phyloP scores from a whole-genome alignment of 2,797 vertebrate species.

The Bryconaethiops microstoma region DNA sequence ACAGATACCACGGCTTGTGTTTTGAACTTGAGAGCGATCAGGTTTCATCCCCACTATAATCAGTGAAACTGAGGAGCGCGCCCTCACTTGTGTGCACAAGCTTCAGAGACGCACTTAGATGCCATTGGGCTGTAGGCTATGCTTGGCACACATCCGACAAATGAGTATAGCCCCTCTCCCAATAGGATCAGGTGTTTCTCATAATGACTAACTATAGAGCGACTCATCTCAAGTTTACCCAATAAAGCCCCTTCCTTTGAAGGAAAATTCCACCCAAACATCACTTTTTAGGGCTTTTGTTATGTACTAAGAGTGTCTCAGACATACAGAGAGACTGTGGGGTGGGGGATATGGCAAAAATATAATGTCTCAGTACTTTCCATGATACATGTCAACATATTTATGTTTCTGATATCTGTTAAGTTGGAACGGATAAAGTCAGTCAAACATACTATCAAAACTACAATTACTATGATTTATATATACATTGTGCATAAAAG shows the following conservation, averaged over 20 bases:
- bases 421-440: no score
- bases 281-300: constrained; percentile 23
- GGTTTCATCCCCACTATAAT: constrained; percentile 56
- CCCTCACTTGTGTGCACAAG: constrained; percentile 48
- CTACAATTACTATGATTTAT: no score
- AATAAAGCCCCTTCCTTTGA: constrained; percentile 41
- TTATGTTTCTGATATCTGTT: no score
- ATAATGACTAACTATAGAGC: constrained; percentile 41
- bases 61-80: constrained; percentile 50
- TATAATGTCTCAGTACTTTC: no score
- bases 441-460: no score
- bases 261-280: constrained; percentile 26
- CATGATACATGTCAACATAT: no score
- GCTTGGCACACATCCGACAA: constrained; percentile 28
- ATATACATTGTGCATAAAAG: no score
- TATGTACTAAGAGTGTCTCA: constrained; percentile 7
- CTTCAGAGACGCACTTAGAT: constrained; percentile 47
- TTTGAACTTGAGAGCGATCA: constrained; percentile 49
- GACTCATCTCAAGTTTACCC: constrained; percentile 37
- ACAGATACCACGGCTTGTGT: constrained; percentile 50
- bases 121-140: constrained; percentile 25
- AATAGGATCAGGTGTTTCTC: constrained; percentile 51
- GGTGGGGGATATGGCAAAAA: no score
- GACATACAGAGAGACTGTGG: no score
- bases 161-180: neutral